Percentiles rank a stretch among this genome's conserved stretches.
Conservation (phyloP, 2,888 invertebrate genomes). For the Cancer borealis region DNA sequence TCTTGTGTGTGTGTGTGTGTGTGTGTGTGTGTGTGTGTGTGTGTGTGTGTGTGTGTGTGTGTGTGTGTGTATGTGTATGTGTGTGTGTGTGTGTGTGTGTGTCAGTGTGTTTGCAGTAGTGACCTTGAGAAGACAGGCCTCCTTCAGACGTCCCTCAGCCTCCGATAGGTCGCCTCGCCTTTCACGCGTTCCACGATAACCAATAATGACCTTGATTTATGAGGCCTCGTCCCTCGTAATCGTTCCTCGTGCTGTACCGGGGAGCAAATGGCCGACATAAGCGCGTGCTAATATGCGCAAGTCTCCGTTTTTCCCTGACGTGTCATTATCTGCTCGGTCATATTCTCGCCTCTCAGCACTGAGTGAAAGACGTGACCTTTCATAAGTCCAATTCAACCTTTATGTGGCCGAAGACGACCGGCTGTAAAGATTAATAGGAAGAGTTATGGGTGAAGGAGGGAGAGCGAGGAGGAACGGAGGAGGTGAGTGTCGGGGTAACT, state of each 20-base stretch:
- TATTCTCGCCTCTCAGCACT: neutral
- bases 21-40: conserved; percentile 23
- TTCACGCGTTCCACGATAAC: conserved; percentile 17
- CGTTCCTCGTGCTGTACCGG: neutral
- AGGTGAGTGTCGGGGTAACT: conserved; percentile 33
- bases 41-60: neutral
- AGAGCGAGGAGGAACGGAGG: neutral
- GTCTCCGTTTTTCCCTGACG: conserved; percentile 17
- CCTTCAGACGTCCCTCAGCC: neutral
- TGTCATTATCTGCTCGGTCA: neutral
- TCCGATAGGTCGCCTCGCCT: neutral
- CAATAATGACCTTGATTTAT: conserved; percentile 3
- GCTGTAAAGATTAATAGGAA: conserved; percentile 29
- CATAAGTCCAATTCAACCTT: conserved; percentile 31
- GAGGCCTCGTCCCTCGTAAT: neutral
- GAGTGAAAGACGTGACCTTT: conserved; percentile 29
- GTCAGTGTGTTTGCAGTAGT: neutral
- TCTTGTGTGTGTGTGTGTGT: neutral
- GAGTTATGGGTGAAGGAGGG: neutral
- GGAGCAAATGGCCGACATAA: neutral
- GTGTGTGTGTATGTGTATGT: neutral
- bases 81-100: neutral
- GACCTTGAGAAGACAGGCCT: neutral
- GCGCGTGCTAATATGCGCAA: conserved; percentile 29
- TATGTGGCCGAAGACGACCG: conserved; percentile 13